These are phyloP conservation scores for Brachionus plicatilis DNA, from an alignment of 1,140 invertebrate genomes.

Conservation along the genomic window DNA sequence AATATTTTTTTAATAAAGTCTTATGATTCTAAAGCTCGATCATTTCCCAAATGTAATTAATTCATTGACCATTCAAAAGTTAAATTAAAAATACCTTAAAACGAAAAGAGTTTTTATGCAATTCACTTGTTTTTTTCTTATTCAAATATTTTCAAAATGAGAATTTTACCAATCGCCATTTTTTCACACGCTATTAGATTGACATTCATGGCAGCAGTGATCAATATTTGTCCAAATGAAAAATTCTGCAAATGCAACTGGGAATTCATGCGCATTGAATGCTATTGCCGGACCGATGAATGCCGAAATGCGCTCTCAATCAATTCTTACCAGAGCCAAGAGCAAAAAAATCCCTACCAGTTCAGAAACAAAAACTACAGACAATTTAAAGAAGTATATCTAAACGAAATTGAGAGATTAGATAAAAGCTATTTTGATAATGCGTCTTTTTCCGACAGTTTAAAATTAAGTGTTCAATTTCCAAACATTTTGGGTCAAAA, in stretches of 20 bases:
- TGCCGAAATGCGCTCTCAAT: not conserved
- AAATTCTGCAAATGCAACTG: conserved; percentile 22
- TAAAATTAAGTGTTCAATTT: conserved; percentile 4
- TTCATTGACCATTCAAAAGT: not conserved
- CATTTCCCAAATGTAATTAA: not conserved
- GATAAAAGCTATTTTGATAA: not conserved
- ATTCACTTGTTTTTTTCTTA: not conserved
- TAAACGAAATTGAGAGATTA: not conserved
- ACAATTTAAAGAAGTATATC: not conserved
- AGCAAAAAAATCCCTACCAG: not conserved
- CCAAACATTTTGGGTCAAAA: not conserved
- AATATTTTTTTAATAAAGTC: conserved; percentile 30
- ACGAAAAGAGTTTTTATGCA: not conserved
- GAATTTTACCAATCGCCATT: not conserved
- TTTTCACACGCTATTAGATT: not conserved
- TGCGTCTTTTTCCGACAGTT: not conserved
- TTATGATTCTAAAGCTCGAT: not conserved
- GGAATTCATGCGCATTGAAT: conserved; percentile 9
- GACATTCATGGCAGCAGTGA: not conserved
- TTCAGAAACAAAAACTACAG: not conserved
- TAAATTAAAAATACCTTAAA: conserved; percentile 16
- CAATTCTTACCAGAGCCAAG: not conserved
- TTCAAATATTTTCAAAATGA: not conserved
- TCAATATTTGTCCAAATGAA: conserved; percentile 2
- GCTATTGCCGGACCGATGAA: not conserved